A percentile compares a stretch with the other conserved stretches of the same genome.
phyloP scores from a whole-genome alignment of 23 tunicate species.

The Halocynthia roretzi region DNA sequence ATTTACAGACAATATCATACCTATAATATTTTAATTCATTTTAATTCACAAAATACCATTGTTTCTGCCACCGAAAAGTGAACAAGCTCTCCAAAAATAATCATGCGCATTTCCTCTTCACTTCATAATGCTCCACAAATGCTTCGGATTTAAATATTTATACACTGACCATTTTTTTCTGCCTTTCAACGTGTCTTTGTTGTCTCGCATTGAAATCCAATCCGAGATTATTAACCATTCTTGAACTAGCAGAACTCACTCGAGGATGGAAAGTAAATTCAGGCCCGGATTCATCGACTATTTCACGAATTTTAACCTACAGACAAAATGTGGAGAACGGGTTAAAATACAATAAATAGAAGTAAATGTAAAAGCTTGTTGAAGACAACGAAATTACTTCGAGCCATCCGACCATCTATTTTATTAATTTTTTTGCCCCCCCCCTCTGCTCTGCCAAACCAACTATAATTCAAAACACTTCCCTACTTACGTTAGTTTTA shows the following conservation, averaged over 20 bases:
- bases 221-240: conserved; percentile 67
- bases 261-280: conserved; percentile 91
- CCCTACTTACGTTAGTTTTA: not conserved
- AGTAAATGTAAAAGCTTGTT: not conserved
- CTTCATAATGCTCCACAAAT: too few species aligned
- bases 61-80: too few species aligned
- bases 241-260: conserved; percentile 74
- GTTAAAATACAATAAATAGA: not conserved
- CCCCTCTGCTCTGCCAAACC: not conserved
- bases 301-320: not conserved
- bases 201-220: conserved; percentile 71
- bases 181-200: conserved; percentile 66
- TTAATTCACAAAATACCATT: too few species aligned
- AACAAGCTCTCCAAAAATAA: too few species aligned
- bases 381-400: not conserved
- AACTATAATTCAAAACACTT: not conserved
- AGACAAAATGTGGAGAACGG: not conserved
- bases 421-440: not conserved
- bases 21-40: too few species aligned
- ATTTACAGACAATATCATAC: too few species aligned
- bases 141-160: not conserved
- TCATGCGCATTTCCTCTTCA: too few species aligned
- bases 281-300: not conserved
- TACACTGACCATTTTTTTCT: conserved; percentile 38
- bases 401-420: not conserved